Conservation (phyloP, 2,797 vertebrate genomes). For the Tenualosa thibaudeaui region DNA sequence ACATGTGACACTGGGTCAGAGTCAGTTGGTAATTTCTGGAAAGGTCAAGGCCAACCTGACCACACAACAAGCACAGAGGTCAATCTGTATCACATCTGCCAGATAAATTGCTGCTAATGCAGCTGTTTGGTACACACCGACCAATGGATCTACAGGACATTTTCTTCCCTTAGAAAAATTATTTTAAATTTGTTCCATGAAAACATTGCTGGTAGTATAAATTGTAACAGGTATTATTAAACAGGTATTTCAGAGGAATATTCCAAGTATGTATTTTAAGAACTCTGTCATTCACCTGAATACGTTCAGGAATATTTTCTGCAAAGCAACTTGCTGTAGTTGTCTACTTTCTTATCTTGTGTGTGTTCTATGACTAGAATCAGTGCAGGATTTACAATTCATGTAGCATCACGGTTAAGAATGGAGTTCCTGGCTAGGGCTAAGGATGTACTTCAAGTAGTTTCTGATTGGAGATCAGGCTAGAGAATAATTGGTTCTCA, state of each 20-base stretch:
- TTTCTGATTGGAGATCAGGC: not conserved
- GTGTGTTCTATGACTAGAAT: not conserved
- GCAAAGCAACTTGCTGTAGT: not conserved
- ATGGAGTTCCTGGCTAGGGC: not conserved
- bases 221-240: no score
- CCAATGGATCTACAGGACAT: no score
- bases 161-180: no score
- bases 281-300: no score
- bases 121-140: no score
- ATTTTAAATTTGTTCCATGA: no score
- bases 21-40: not conserved
- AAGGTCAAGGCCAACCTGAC: not conserved
- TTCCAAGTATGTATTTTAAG: no score
- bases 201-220: no score
- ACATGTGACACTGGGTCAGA: not conserved
- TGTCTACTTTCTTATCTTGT: not conserved
- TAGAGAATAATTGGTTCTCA: not conserved
- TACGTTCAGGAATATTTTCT: not conserved
- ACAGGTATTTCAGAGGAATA: no score
- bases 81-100: not conserved
- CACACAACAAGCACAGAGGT: not conserved
- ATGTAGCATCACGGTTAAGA: not conserved
- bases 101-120: no score
- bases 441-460: not conserved
- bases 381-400: not conserved